Conservation (phyloP, 2,888 invertebrate species). For the Ectemnius cavifrons region DNA sequence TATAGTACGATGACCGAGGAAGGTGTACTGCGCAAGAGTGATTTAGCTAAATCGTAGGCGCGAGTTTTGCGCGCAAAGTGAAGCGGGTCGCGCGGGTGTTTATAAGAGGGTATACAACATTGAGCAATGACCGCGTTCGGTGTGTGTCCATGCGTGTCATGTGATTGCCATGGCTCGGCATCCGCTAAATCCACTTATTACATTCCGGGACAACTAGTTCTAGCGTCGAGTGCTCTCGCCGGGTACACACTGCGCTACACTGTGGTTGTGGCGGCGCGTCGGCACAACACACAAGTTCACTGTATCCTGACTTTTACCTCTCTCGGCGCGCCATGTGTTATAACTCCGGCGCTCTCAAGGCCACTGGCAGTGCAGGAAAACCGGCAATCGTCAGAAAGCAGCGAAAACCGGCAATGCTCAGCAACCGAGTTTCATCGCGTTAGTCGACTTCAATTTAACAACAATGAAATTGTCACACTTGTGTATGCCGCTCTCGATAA, state of each 20-base stretch:
- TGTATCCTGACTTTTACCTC: conserved; percentile 57
- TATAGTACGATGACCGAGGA: too few species aligned
- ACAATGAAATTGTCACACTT: too few species aligned
- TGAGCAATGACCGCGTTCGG: conserved; percentile 68
- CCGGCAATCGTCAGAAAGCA: conserved; percentile 22
- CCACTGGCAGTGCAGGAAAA: conserved; percentile 34
- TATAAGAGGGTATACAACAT: conserved; percentile 55
- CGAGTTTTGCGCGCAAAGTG: too few species aligned
- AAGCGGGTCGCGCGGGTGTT: conserved; percentile 15
- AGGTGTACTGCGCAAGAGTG: too few species aligned
- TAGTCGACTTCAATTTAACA: background rate
- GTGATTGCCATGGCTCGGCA: conserved; percentile 52
- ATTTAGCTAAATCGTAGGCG: too few species aligned
- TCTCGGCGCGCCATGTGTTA: conserved; percentile 9
- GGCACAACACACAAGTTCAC: conserved; percentile 56
- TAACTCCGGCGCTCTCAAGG: conserved; percentile 44
- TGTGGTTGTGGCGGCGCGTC: too few species aligned
- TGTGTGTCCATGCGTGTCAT: conserved; percentile 67
- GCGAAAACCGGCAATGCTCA: conserved; percentile 7
- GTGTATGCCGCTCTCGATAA: too few species aligned
- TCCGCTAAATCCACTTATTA: conserved; percentile 46
- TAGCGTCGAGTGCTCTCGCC: conserved; percentile 4
- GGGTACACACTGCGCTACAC: too few species aligned
- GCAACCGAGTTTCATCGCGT: background rate
- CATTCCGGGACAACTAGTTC: conserved; percentile 54